phyloP scores from a whole-genome alignment of 2,113 vertebrate genomes.

The Mastomys coucha region DNA sequence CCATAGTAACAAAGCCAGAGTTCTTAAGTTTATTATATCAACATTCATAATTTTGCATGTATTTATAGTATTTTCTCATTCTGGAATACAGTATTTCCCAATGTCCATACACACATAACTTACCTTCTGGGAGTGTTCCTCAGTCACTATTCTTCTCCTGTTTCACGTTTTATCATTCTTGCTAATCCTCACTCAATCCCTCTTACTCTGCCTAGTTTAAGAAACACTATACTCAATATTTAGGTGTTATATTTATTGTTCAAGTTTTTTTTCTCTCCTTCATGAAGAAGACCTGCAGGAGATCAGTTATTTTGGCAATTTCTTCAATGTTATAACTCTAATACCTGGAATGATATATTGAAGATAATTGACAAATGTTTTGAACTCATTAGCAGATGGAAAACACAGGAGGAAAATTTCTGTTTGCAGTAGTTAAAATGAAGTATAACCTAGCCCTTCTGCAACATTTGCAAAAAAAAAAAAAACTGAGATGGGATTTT shows the following conservation, averaged over 20 bases:
- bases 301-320: not conserved
- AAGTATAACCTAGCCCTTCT: not conserved
- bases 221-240: not conserved
- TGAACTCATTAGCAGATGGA: not conserved
- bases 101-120: not conserved
- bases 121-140: not conserved
- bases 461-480: constrained; percentile 1
- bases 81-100: not conserved
- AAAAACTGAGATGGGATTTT: not conserved
- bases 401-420: not conserved
- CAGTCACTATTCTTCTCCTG: not conserved
- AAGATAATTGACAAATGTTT: not conserved
- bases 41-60: no score
- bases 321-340: not conserved
- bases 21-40: not conserved
- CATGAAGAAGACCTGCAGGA: not conserved
- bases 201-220: not conserved
- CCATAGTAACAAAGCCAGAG: not conserved
- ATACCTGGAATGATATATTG: not conserved
- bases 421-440: not conserved
- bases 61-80: not conserved
- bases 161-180: not conserved
- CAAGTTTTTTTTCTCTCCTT: not conserved
- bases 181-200: not conserved
- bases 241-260: not conserved